Percentiles rank a stretch among this genome's conserved stretches.
Evolutionary conservation across 2,113 vertebrate species (phyloP).

Genomic region (Lagopus muta): DNA sequence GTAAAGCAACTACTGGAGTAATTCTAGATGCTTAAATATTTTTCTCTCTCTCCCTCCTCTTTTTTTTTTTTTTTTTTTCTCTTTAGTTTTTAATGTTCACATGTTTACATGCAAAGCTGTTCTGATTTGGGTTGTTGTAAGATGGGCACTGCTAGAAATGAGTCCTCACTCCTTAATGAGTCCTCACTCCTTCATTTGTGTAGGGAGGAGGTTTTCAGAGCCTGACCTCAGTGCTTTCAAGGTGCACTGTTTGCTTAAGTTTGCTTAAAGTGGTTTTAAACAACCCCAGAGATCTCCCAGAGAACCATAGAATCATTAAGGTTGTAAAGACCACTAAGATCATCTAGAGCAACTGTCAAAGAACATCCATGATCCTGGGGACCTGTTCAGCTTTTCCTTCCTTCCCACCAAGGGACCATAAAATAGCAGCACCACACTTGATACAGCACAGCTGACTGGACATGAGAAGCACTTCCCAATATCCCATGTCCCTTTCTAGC

Average conservation of each 20-base stretch:
- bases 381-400: background rate
- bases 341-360: too few species aligned
- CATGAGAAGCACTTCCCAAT: background rate
- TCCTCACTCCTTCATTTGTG: background rate
- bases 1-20: conserved; percentile 69
- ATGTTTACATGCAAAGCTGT: conserved; percentile 16
- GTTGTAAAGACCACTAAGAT: too few species aligned
- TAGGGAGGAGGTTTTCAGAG: background rate
- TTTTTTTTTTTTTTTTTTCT: background rate
- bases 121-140: background rate
- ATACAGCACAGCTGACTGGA: background rate
- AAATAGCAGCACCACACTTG: background rate
- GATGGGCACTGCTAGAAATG: background rate
- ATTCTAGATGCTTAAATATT: conserved; percentile 47
- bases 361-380: background rate
- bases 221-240: background rate
- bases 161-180: background rate
- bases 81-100: conserved; percentile 42
- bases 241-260: background rate
- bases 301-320: background rate
- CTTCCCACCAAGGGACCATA: background rate
- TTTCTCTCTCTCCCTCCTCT: background rate
- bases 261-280: background rate
- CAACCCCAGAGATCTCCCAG: background rate
- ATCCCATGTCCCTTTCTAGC: background rate